Percentiles rank a stretch among this genome's conserved stretches.
phyloP scores from a whole-genome alignment of 2,888 invertebrate genomes.

The Leptinotarsa peninsularis region DNA sequence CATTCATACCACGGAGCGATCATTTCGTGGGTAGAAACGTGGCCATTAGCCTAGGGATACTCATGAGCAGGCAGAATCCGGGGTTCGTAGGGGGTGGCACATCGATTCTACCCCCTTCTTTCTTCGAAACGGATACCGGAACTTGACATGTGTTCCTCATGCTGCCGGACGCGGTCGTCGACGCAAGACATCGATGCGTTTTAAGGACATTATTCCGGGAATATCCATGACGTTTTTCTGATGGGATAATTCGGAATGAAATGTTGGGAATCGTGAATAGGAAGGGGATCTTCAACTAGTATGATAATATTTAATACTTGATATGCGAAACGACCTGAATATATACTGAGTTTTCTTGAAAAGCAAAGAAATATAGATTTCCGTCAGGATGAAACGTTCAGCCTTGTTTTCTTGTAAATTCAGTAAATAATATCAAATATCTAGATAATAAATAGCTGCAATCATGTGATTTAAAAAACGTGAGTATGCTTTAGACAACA shows the following conservation, averaged over 20 bases:
- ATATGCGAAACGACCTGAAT: too few relatives aligned
- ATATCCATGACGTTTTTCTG: constrained; percentile 50
- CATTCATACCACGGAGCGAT: constrained; percentile 64
- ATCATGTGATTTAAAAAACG: too few relatives aligned
- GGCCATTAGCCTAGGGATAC: constrained; percentile 61
- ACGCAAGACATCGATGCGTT: constrained; percentile 34
- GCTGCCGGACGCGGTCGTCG: constrained; percentile 57
- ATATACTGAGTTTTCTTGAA: too few relatives aligned
- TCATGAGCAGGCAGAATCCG: constrained; percentile 23
- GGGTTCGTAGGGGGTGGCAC: constrained; percentile 41
- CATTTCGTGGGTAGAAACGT: constrained; percentile 59
- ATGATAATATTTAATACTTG: not conserved
- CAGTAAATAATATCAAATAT: too few relatives aligned
- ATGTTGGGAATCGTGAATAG: not conserved
- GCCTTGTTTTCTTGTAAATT: too few relatives aligned
- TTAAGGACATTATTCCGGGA: constrained; percentile 38
- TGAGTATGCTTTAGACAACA: too few relatives aligned
- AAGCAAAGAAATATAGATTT: too few relatives aligned
- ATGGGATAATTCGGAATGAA: constrained; percentile 27
- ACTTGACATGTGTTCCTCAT: constrained; percentile 60
- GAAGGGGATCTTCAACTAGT: not conserved
- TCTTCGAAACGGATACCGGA: constrained; percentile 51
- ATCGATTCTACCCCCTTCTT: constrained; percentile 50
- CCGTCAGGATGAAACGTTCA: too few relatives aligned
- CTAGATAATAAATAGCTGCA: too few relatives aligned